Evolutionary conservation across 2,888 invertebrate genomes (phyloP).

Genomic region (Drosophila vallismaia): DNA sequence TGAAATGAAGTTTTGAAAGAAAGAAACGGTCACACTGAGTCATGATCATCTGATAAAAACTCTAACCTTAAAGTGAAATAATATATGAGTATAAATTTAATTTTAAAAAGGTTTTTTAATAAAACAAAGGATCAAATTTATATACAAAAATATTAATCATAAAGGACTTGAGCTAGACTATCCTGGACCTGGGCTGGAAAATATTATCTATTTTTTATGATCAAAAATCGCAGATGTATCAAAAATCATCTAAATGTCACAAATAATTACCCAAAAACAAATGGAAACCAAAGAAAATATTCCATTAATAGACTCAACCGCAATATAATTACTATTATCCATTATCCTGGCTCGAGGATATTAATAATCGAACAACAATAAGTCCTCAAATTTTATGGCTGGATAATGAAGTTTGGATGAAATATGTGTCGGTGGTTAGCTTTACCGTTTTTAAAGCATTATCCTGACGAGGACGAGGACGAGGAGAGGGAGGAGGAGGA

Average conservation of each 20-base stretch:
- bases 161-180: no score
- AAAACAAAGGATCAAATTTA: no score
- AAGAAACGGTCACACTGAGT: no score
- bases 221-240: not conserved
- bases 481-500: not conserved
- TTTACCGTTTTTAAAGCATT: slow-evolving; percentile 15
- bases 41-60: no score
- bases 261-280: not conserved
- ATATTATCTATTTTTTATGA: no score
- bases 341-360: not conserved
- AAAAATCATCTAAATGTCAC: not conserved
- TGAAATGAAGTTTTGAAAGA: no score
- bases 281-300: not conserved
- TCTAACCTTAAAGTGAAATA: no score
- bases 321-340: slow-evolving; percentile 1
- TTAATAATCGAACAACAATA: not conserved
- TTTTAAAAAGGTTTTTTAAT: no score
- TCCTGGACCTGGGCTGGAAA: no score
- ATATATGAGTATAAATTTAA: no score
- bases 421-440: slow-evolving; percentile 9
- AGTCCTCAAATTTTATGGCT: slow-evolving; percentile 2
- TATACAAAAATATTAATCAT: no score
- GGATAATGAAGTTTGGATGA: not conserved
- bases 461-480: not conserved
- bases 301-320: not conserved